Conservation (phyloP, 2,888 invertebrate species). For the Formica aserva region DNA sequence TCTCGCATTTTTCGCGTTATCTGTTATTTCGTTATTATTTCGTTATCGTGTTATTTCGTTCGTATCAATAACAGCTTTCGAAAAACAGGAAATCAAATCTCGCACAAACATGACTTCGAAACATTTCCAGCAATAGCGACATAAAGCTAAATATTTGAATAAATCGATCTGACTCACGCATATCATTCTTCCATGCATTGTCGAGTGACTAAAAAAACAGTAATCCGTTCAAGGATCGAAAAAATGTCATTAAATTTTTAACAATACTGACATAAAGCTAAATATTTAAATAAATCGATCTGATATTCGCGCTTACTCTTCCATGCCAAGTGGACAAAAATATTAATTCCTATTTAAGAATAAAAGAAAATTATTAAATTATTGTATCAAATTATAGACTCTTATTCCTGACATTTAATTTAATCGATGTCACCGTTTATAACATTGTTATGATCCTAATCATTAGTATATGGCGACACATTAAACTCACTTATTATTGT, state of each 20-base stretch:
- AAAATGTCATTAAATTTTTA: constrained; percentile 29
- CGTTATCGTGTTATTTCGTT: constrained; percentile 10
- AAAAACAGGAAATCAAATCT: constrained; percentile 16
- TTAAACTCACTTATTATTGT: constrained; percentile 23
- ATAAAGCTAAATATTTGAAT: constrained; percentile 28
- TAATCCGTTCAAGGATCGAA: neutral
- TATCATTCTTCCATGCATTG: neutral
- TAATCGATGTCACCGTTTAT: constrained; percentile 6
- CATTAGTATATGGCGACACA: neutral
- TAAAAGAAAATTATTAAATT: constrained; percentile 5
- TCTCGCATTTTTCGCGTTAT: constrained; percentile 1
- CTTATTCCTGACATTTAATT: constrained; percentile 18
- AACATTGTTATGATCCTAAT: constrained; percentile 26
- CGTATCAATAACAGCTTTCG: neutral
- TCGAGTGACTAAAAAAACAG: neutral
- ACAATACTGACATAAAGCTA: neutral
- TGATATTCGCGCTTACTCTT: neutral
- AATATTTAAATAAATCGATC: constrained; percentile 35
- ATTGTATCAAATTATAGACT: neutral
- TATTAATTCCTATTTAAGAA: neutral
- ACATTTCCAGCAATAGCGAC: constrained; percentile 19
- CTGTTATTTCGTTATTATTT: constrained; percentile 6
- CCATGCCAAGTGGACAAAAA: neutral
- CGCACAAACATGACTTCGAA: neutral
- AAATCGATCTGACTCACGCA: constrained; percentile 13